Conservation (phyloP, 2,113 vertebrate genomes). For the Tenrec ecaudatus region DNA sequence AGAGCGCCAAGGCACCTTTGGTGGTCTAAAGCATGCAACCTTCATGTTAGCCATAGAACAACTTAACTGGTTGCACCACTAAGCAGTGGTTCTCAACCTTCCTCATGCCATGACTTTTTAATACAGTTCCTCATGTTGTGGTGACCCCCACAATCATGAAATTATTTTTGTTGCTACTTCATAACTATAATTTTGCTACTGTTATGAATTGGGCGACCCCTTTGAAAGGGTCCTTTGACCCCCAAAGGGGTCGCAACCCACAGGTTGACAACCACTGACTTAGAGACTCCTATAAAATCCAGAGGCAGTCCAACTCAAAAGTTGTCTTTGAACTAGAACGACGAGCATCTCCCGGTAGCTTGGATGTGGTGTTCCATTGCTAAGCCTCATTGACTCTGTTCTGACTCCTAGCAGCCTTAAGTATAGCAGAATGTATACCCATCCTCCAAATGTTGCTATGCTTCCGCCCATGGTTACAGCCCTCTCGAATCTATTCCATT, state of each 20-base stretch:
- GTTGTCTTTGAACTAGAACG: not conserved
- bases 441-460: not conserved
- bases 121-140: too few relatives aligned
- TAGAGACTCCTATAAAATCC: not conserved
- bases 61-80: not conserved
- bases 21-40: not conserved
- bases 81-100: too few relatives aligned
- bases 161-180: too few relatives aligned
- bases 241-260: too few relatives aligned
- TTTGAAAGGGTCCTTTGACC: too few relatives aligned
- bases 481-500: not conserved
- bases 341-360: not conserved
- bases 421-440: not conserved
- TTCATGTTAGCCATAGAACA: not conserved
- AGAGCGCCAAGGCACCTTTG: not conserved
- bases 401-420: not conserved
- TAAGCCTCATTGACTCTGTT: not conserved
- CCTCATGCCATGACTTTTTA: too few relatives aligned
- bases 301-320: not conserved
- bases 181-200: too few relatives aligned
- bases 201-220: too few relatives aligned
- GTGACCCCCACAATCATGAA: too few relatives aligned
- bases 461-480: not conserved
- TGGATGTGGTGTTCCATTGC: not conserved
- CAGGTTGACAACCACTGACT: not conserved